Evolutionary conservation across 2,888 invertebrate genomes (phyloP).

Genomic region (Maniola hyperantus): DNA sequence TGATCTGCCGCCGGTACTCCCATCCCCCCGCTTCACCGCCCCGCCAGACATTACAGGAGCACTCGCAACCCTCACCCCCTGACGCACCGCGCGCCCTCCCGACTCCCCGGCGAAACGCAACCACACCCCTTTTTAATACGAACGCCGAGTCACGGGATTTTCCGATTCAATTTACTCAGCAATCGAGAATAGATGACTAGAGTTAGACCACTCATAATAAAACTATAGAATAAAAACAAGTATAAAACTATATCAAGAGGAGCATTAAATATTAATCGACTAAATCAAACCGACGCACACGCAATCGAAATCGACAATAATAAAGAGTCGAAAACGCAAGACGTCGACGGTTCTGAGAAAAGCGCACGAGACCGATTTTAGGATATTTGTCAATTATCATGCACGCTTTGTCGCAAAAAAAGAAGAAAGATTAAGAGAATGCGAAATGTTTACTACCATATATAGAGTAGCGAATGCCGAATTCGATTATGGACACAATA

Average conservation of each 20-base stretch:
- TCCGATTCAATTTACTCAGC: conserved; percentile 76
- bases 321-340: conserved; percentile 10
- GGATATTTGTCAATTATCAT: conserved; percentile 48
- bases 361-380: conserved; percentile 17
- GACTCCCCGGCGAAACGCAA: conserved; percentile 64
- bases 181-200: conserved; percentile 52
- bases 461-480: conserved; percentile 71
- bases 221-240: neutral
- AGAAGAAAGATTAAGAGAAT: conserved; percentile 36
- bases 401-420: conserved; percentile 64
- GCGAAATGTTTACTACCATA: conserved; percentile 62
- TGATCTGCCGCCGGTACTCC: conserved; percentile 45
- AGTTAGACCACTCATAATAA: conserved; percentile 1
- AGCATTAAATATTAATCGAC: conserved; percentile 12
- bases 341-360: conserved; percentile 28
- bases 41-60: conserved; percentile 72
- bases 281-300: conserved; percentile 20
- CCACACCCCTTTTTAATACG: conserved; percentile 79
- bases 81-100: conserved; percentile 53
- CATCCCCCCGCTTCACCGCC: conserved; percentile 44
- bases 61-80: conserved; percentile 60
- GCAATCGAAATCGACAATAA: conserved; percentile 18
- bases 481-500: conserved; percentile 80
- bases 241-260: conserved; percentile 3
- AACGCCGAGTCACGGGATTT: conserved; percentile 78